Percentiles rank a stretch among this genome's conserved stretches.
Conservation (phyloP, 2,888 invertebrate genomes). For the Polylopha cassiicola region DNA sequence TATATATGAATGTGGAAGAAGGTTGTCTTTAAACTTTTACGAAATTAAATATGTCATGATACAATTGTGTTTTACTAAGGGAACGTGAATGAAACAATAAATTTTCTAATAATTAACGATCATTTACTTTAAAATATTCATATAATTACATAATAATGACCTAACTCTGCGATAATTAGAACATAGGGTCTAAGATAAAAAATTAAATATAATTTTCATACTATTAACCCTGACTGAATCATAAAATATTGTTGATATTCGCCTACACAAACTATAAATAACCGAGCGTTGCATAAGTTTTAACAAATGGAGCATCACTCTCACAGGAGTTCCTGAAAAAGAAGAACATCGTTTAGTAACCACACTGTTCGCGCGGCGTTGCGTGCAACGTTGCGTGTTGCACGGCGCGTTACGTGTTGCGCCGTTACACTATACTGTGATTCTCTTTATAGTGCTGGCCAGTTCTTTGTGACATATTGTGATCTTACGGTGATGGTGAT, state of each 20-base stretch:
- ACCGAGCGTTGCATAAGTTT: constrained; percentile 95
- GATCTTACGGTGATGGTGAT: constrained; percentile 2
- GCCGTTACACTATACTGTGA: too few relatives aligned
- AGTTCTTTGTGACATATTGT: too few relatives aligned
- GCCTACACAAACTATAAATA: constrained; percentile 86
- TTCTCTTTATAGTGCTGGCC: too few relatives aligned
- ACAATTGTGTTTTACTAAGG: too few relatives aligned
- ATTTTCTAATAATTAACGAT: constrained; percentile 75
- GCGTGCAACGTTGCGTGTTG: background rate
- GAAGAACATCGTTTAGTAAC: constrained; percentile 38
- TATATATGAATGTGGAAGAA: background rate
- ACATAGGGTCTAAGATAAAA: constrained; percentile 67
- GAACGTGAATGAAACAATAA: constrained; percentile 48
- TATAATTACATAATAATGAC: constrained; percentile 69
- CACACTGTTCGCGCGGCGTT: background rate
- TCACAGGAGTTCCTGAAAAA: constrained; percentile 89
- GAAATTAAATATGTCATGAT: background rate
- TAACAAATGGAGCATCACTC: constrained; percentile 93
- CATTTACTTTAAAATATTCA: constrained; percentile 76
- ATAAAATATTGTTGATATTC: constrained; percentile 64
- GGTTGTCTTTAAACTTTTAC: background rate
- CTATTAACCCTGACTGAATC: constrained; percentile 62
- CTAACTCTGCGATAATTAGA: constrained; percentile 60
- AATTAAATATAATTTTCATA: constrained; percentile 55
- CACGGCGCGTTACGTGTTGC: background rate